Conservation (phyloP, 2,888 invertebrate species). For the Andrena bucephala region DNA sequence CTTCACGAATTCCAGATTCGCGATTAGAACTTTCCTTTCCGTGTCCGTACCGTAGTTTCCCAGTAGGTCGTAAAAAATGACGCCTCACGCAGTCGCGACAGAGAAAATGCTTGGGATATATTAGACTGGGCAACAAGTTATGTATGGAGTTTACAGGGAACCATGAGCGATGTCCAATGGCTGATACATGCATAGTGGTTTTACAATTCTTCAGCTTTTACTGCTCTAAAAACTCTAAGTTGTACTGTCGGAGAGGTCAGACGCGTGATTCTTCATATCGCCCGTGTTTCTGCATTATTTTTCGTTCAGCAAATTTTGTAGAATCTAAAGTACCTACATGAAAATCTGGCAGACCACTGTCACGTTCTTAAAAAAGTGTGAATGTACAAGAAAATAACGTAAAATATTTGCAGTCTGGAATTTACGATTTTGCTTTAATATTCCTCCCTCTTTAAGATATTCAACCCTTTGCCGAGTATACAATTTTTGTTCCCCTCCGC, state of each 20-base stretch:
- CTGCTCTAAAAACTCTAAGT: too few relatives aligned
- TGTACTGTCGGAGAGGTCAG: too few relatives aligned
- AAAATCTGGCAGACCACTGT: too few relatives aligned
- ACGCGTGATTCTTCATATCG: too few relatives aligned
- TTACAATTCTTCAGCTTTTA: too few relatives aligned
- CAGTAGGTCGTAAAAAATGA: neutral
- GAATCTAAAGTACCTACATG: too few relatives aligned
- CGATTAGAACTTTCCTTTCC: slow-evolving; percentile 34
- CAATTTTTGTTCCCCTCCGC: neutral
- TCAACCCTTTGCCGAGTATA: neutral
- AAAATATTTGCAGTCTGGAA: neutral
- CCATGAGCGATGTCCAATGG: neutral
- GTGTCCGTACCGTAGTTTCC: neutral
- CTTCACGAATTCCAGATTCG: slow-evolving; percentile 1
- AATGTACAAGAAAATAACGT: neutral
- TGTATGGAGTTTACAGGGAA: neutral
- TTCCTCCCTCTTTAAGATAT: neutral
- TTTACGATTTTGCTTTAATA: slow-evolving; percentile 1
- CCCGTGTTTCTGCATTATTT: too few relatives aligned
- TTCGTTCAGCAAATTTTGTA: too few relatives aligned
- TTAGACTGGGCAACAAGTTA: neutral
- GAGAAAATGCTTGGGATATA: neutral
- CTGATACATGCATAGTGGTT: too few relatives aligned
- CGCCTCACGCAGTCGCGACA: neutral
- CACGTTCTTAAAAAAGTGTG: too few relatives aligned